Conservation (phyloP, 2,113 vertebrate species). For the Microtus montanus region DNA sequence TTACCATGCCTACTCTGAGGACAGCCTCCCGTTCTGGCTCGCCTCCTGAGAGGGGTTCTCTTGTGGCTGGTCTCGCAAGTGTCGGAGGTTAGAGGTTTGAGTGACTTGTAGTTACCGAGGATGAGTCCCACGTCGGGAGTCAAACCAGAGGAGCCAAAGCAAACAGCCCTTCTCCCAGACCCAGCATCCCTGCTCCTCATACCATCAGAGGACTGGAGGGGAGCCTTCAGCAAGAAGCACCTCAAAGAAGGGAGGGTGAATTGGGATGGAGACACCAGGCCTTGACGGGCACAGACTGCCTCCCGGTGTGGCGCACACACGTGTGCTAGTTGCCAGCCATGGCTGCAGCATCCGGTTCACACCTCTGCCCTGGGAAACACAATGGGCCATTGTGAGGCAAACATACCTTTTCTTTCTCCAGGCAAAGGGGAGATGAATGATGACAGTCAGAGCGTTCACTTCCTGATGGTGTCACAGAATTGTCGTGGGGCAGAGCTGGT, state of each 20-base stretch:
- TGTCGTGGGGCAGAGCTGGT: rapidly evolving
- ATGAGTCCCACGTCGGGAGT: neutral
- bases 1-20: neutral
- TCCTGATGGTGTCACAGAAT: neutral
- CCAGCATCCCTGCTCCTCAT: too few species aligned
- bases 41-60: neutral
- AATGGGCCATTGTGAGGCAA: neutral
- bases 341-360: rapidly evolving
- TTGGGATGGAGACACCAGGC: neutral
- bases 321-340: neutral
- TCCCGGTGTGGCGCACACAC: neutral
- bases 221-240: neutral
- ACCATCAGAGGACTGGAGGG: neutral
- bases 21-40: neutral
- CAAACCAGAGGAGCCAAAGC: neutral
- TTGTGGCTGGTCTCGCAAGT: neutral
- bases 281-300: rapidly evolving
- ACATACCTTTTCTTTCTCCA: neutral
- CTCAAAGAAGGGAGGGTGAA: neutral
- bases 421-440: too few species aligned
- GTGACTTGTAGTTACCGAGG: rapidly evolving
- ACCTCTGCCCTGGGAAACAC: neutral
- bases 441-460: rapidly evolving
- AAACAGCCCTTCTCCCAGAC: neutral
- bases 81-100: neutral